Evolutionary conservation across 2,888 invertebrate genomes (phyloP).

Genomic region (Tenthredo amoena): DNA sequence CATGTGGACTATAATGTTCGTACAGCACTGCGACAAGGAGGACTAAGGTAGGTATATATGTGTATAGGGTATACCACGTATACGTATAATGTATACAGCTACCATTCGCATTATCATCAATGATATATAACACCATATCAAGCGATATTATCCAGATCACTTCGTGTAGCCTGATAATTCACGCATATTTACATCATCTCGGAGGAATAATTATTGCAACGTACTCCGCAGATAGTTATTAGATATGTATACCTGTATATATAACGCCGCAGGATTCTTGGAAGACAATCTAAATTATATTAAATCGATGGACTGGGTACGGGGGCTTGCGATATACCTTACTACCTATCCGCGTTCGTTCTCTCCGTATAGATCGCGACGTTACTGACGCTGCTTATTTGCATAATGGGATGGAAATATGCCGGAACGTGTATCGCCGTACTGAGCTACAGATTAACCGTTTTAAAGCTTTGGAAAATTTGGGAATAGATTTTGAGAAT

Average conservation of each 20-base stretch:
- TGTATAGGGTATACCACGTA: neutral
- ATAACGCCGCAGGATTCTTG: constrained; percentile 63
- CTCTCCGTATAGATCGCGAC: constrained; percentile 63
- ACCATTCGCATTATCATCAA: constrained; percentile 8
- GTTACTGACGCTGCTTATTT: constrained; percentile 71
- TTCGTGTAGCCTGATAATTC: constrained; percentile 62
- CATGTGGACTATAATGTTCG: neutral
- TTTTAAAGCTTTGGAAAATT: neutral
- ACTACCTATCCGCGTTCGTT: constrained; percentile 50
- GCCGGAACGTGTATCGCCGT: constrained; percentile 74
- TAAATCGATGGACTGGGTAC: constrained; percentile 71
- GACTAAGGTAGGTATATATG: neutral
- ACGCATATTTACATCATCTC: constrained; percentile 72
- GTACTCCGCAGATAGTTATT: neutral
- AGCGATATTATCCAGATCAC: constrained; percentile 20
- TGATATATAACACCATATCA: constrained; percentile 8
- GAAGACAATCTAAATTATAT: constrained; percentile 74
- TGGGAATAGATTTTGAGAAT: neutral
- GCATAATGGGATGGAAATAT: constrained; percentile 76
- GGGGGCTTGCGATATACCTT: constrained; percentile 56
- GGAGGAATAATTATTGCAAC: constrained; percentile 71
- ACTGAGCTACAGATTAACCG: constrained; percentile 75
- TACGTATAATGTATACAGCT: neutral
- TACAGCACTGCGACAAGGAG: neutral
- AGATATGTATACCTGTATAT: constrained; percentile 6